Evolutionary conservation across 2,113 vertebrate species (phyloP).

Genomic region (Tachysurus vachellii): DNA sequence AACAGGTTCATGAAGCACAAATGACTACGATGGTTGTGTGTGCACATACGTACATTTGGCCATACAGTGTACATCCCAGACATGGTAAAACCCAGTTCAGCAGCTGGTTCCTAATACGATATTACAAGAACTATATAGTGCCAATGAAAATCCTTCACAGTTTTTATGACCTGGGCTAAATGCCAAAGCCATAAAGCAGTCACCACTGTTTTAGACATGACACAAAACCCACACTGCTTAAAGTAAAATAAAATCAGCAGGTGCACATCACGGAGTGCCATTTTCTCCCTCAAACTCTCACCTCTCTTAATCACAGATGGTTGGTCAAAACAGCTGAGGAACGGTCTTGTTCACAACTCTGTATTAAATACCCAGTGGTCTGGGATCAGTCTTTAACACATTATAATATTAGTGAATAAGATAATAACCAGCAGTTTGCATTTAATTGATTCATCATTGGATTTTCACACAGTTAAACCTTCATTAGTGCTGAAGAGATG

Average conservation of each 20-base stretch:
- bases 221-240: neutral
- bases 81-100: neutral
- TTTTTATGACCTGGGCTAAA: neutral
- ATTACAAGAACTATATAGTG: neutral
- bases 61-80: neutral
- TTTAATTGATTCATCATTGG: neutral
- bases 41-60: neutral
- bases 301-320: neutral
- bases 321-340: neutral
- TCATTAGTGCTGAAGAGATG: neutral
- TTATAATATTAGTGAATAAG: neutral
- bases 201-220: neutral
- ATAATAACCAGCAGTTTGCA: neutral
- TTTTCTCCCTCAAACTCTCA: neutral
- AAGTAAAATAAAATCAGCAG: neutral
- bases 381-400: neutral
- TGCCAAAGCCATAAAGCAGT: constrained; percentile 1
- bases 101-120: neutral
- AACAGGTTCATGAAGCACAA: neutral
- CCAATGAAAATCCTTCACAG: neutral
- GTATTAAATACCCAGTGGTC: neutral
- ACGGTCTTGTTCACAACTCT: neutral
- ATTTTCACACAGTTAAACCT: neutral
- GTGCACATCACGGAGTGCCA: neutral
- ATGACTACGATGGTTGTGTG: neutral